Percentiles rank a stretch among this genome's conserved stretches.
Evolutionary conservation across 2,888 invertebrate genomes (phyloP).

Genomic region (Branchipolynoe longqiensis): DNA sequence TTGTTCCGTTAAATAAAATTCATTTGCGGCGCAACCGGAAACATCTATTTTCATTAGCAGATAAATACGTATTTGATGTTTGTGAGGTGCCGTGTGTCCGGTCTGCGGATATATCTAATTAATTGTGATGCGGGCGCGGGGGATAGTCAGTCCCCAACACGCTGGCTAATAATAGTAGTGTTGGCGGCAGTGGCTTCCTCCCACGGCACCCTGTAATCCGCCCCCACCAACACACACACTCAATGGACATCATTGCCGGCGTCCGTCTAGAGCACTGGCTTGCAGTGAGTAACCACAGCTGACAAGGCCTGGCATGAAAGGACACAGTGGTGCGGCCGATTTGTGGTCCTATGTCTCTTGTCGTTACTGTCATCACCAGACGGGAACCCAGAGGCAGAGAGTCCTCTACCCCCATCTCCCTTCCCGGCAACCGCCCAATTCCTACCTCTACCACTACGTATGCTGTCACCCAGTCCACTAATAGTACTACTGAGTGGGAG

Average conservation of each 20-base stretch:
- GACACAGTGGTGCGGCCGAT: neutral
- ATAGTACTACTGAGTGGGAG: too few relatives aligned
- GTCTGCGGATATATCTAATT: too few relatives aligned
- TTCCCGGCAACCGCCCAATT: neutral
- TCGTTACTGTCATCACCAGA: conserved; percentile 31
- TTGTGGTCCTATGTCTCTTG: conserved; percentile 29
- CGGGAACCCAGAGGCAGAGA: neutral
- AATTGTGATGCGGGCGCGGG: too few relatives aligned
- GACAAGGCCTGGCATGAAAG: conserved; percentile 33
- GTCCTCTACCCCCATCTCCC: neutral
- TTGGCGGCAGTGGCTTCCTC: neutral
- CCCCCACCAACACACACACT: too few relatives aligned
- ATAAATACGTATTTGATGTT: too few relatives aligned
- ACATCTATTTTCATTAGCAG: too few relatives aligned
- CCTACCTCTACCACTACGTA: neutral
- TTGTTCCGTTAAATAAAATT: too few relatives aligned
- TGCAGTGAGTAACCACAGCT: conserved; percentile 10
- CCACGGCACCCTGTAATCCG: conserved; percentile 22
- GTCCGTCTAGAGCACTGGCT: conserved; percentile 12
- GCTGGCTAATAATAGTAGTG: too few relatives aligned
- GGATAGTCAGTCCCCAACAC: too few relatives aligned
- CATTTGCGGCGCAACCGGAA: too few relatives aligned
- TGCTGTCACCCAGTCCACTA: too few relatives aligned
- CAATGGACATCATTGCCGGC: conserved; percentile 39
- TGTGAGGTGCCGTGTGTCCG: too few relatives aligned